These are phyloP conservation scores for Cairina moschata DNA, from an alignment of 2,113 vertebrate species.

Conservation along the genomic window DNA sequence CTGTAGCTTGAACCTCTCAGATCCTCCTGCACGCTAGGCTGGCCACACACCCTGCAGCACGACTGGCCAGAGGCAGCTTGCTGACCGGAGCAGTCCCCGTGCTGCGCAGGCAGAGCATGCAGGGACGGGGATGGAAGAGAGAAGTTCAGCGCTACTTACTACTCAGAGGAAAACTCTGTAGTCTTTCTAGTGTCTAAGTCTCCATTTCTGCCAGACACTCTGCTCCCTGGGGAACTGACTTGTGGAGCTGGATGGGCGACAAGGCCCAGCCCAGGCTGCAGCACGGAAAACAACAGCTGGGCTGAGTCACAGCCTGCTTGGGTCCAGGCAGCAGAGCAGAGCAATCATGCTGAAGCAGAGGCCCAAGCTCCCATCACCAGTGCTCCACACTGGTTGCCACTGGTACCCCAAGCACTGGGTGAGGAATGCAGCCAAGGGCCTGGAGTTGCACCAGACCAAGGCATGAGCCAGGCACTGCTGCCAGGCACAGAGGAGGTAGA, in stretches of 20 bases:
- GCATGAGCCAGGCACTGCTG: not conserved
- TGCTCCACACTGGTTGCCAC: not conserved
- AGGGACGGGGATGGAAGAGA: not conserved
- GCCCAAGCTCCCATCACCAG: not conserved
- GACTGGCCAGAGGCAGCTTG: not conserved
- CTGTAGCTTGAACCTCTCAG: not conserved
- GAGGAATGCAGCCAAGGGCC: not conserved
- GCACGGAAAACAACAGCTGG: not conserved
- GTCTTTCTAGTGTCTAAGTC: not conserved
- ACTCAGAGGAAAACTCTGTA: not conserved
- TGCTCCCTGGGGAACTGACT: not conserved
- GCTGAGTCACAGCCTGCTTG: not conserved
- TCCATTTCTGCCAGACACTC: fast-evolving
- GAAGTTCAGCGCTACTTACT: not conserved
- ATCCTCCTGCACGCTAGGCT: not conserved
- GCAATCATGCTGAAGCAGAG: not conserved
- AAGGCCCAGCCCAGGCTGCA: fast-evolving
- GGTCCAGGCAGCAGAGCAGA: not conserved
- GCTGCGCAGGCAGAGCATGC: not conserved
- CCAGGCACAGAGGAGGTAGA: not conserved
- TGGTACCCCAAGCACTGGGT: not conserved
- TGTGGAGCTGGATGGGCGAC: fast-evolving
- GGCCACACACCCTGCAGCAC: not conserved
- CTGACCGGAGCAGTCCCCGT: not conserved
- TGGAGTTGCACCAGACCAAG: not conserved